These are phyloP conservation scores for Drosophila quinaria DNA, from an alignment of 2,888 invertebrate species.

Conservation along the genomic window DNA sequence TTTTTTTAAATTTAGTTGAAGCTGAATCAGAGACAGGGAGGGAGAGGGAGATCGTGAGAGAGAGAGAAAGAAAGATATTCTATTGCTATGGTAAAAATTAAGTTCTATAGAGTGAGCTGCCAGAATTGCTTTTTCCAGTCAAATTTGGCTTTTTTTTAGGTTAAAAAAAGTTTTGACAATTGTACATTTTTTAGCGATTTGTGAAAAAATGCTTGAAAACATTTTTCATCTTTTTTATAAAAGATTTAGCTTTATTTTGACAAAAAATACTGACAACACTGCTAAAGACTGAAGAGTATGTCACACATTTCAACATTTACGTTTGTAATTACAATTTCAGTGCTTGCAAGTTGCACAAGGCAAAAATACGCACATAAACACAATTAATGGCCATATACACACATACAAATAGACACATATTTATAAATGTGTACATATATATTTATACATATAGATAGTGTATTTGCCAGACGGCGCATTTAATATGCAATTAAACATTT, in stretches of 20 bases:
- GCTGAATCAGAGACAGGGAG: no score
- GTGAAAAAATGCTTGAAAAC: no score
- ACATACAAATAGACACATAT: neutral
- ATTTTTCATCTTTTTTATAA: neutral
- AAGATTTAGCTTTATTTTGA: neutral
- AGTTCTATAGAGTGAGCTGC: no score
- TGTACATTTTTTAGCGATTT: no score
- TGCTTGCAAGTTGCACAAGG: conserved; percentile 35
- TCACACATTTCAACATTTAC: conserved; percentile 56
- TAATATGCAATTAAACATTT: conserved; percentile 60
- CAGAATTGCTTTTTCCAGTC: no score
- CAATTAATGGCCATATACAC: neutral
- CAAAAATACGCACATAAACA: conserved; percentile 11
- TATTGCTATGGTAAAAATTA: no score
- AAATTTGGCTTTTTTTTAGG: no score
- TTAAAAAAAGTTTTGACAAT: no score
- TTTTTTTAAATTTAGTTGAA: no score
- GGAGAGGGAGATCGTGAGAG: no score
- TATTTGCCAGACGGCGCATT: conserved; percentile 30
- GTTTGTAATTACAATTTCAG: conserved; percentile 66
- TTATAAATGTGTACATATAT: neutral
- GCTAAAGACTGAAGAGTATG: conserved; percentile 14
- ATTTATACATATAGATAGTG: neutral
- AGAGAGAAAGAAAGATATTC: no score
- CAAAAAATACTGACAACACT: neutral